Evolutionary conservation across 2,113 vertebrate species (phyloP).

Genomic region (Gambusia holbrooki): DNA sequence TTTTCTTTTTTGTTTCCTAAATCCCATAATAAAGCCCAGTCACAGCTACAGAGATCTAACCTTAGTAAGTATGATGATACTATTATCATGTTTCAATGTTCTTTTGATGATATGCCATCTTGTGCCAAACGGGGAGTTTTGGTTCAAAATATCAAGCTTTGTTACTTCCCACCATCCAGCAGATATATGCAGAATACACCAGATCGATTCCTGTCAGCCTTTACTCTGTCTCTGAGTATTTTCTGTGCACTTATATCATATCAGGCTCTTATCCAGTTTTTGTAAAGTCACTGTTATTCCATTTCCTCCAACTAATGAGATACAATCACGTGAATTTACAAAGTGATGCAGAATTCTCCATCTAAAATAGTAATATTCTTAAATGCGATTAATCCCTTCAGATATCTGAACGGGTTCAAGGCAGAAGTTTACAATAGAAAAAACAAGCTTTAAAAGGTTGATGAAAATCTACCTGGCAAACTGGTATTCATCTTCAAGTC

Average conservation of each 20-base stretch:
- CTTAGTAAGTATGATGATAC: background rate
- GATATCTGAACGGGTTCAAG: constrained; percentile 17
- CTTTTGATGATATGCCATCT: background rate
- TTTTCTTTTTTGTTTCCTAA: background rate
- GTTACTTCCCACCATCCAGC: background rate
- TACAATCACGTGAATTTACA: background rate
- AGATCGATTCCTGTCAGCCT: too few species aligned
- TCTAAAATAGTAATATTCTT: background rate
- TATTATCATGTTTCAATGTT: background rate
- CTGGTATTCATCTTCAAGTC: constrained; percentile 51
- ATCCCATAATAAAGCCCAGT: background rate
- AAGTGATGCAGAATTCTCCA: background rate
- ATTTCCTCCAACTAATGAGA: background rate
- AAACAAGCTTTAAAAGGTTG: constrained; percentile 22
- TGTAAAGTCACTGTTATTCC: background rate
- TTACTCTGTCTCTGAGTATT: background rate
- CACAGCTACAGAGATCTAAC: background rate
- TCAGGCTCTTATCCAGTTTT: background rate
- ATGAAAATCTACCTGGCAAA: constrained; percentile 48
- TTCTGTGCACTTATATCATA: background rate
- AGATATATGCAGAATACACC: too few species aligned
- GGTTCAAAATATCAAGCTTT: background rate
- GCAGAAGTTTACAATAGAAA: constrained; percentile 35
- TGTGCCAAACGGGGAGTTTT: background rate
- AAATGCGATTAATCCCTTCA: background rate